A percentile compares a stretch with the other conserved stretches of the same genome.
These are phyloP conservation scores for Magallana gigas DNA, from an alignment of 1,140 invertebrate genomes.

Conservation along the genomic window DNA sequence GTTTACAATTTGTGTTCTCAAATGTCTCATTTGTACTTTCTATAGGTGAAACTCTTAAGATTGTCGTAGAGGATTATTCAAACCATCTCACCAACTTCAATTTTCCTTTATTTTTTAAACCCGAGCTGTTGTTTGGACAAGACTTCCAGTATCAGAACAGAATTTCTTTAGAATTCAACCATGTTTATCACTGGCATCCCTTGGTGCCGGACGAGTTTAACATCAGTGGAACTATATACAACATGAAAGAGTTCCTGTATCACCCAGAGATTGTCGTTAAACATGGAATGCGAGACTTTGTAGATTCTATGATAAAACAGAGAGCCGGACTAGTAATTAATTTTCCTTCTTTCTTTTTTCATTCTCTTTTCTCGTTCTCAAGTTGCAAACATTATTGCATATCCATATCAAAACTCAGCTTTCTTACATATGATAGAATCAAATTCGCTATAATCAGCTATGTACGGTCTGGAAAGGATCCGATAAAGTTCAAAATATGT, in stretches of 20 bases:
- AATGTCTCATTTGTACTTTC: slow-evolving; percentile 35
- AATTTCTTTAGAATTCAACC: slow-evolving; percentile 79
- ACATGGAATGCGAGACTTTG: slow-evolving; percentile 77
- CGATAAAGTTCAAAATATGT: too few relatives aligned
- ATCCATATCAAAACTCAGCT: too few relatives aligned
- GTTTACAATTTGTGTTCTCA: too few relatives aligned
- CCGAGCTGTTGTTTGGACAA: slow-evolving; percentile 76
- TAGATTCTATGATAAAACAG: slow-evolving; percentile 76
- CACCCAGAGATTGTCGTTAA: slow-evolving; percentile 76
- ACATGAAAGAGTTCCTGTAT: slow-evolving; percentile 76
- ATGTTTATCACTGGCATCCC: slow-evolving; percentile 81
- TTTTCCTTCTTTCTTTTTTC: too few relatives aligned
- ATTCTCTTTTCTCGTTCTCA: too few relatives aligned
- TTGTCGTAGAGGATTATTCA: slow-evolving; percentile 80
- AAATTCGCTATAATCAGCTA: too few relatives aligned
- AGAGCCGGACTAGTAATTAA: slow-evolving; percentile 77
- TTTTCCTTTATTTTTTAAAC: slow-evolving; percentile 76
- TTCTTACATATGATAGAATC: too few relatives aligned
- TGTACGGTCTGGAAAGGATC: too few relatives aligned
- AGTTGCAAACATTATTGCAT: too few relatives aligned
- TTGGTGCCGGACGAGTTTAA: slow-evolving; percentile 78
- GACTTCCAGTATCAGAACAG: slow-evolving; percentile 79
- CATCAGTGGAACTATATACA: slow-evolving; percentile 75
- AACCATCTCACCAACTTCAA: slow-evolving; percentile 80
- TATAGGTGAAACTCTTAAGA: slow-evolving; percentile 78